Base-by-base conservation (phyloP, 2,888 invertebrate species). In the Osmoderma eremita region DNA sequence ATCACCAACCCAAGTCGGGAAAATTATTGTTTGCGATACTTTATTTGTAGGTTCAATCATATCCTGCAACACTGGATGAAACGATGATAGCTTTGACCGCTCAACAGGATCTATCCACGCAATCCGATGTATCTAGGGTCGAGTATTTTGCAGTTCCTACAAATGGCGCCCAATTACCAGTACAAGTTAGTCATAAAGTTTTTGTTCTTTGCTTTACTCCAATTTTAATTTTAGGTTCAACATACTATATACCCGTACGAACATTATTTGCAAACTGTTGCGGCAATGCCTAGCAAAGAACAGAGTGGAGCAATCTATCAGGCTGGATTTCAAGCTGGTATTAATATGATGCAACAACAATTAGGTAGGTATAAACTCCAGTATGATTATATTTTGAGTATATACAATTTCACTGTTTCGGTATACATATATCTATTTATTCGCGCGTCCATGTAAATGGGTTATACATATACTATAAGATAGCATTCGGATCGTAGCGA, bases 111-210 rank as follows among this genome's bases (percentile, higher is more conserved):
- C 67, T 79, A 8, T 72, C 75, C 39, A 65, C 75, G 51, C 80
- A 78, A 67, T 74, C 79, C 1, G 83, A 83, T 72, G 75, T 82
- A 41, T 80, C 82, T 13, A 75, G 83, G 58, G 82, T 83, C n/a
- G 84, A 84, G 70, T 84, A 83, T 70, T 83, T 83, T 72, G 80
- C 82, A n/a, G 83, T 83, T 58, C 83, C 83, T 10, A 76, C 81
- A 8, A 75, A 75, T 62, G 78, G 76, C 49, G 66, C 76, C n/a
- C 80, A 79, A 73, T 76, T 80, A 50, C 80, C 81, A 6, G 79
- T 80, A 36, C 75, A 74, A 70, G 75, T 73, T 69, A 61, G 38
- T 24, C 12, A 2, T 17, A 24, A 18, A 30, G 15, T 10, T 41
- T n/a, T n/a, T 24, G 12, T 39, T 15, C 3, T 22, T 13, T 24